Conservation (phyloP, 2,113 vertebrate species). For the Phrynosoma blainvillii region DNA sequence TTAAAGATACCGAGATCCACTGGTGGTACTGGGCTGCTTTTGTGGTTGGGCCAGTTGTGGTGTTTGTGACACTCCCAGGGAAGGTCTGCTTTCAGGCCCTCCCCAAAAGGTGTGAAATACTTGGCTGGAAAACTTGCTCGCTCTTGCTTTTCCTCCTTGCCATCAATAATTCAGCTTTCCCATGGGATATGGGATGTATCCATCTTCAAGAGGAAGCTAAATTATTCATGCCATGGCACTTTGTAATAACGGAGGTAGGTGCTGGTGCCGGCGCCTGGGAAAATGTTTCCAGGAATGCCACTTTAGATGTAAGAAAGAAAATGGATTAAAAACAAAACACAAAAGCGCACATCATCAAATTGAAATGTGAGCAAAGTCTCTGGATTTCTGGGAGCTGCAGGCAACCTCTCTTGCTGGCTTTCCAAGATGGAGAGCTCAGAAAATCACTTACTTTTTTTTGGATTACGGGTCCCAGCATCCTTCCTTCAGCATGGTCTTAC, state of each 20-base stretch:
- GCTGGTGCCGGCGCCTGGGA: neutral
- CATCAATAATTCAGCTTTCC: conserved; percentile 66
- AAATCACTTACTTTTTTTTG: too few relatives aligned
- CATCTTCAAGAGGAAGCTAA: conserved; percentile 63
- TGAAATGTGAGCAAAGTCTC: neutral
- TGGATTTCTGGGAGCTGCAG: rapidly evolving
- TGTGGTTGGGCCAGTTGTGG: too few relatives aligned
- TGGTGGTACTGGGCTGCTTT: too few relatives aligned
- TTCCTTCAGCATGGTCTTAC: too few relatives aligned
- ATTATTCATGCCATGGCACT: conserved; percentile 66
- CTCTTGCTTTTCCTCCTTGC: neutral
- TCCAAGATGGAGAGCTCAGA: neutral
- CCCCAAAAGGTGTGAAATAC: neutral
- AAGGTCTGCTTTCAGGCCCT: neutral
- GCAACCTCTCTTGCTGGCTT: neutral
- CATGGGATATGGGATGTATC: conserved; percentile 11
- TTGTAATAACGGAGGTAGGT: conserved; percentile 55
- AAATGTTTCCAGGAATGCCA: conserved; percentile 39
- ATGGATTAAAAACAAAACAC: too few relatives aligned
- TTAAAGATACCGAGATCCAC: neutral
- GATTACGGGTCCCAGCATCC: too few relatives aligned
- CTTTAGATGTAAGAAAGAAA: rapidly evolving
- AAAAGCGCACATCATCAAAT: neutral
- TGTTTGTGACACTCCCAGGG: too few relatives aligned
- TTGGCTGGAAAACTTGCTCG: neutral